A percentile compares a stretch with the other conserved stretches of the same genome.
These are phyloP conservation scores for Ectemnius cavifrons DNA, from an alignment of 2,888 invertebrate genomes.

Conservation along the genomic window DNA sequence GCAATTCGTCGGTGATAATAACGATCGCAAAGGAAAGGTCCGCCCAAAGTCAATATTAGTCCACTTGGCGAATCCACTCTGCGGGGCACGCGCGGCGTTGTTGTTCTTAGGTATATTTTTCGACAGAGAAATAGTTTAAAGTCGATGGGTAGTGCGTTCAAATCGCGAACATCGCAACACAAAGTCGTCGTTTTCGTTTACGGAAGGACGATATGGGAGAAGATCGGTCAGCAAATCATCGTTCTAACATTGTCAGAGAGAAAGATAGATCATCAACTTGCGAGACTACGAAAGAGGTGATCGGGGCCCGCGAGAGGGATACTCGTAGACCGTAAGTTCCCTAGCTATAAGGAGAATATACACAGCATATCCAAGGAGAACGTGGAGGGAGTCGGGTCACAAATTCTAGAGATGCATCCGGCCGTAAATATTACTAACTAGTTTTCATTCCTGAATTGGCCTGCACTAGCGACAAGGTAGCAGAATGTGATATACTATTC, in stretches of 20 bases:
- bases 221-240: constrained; percentile 33
- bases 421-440: constrained; percentile 56
- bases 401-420: constrained; percentile 59
- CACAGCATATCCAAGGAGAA: constrained; percentile 54
- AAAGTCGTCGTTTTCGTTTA: background rate
- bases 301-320: constrained; percentile 36
- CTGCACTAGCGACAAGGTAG: constrained; percentile 28
- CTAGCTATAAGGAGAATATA: constrained; percentile 52
- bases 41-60: constrained; percentile 25
- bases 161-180: constrained; percentile 9
- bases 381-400: constrained; percentile 46
- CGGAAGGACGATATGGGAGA: constrained; percentile 1
- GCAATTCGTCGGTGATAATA: too few relatives aligned
- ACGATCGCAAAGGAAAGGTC: background rate
- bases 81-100: constrained; percentile 8
- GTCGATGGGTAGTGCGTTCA: background rate
- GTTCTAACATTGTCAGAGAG: constrained; percentile 44
- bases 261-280: constrained; percentile 38
- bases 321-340: constrained; percentile 58
- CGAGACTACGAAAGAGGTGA: constrained; percentile 21
- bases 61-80: background rate
- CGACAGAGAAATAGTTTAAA: constrained; percentile 12
- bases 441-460: constrained; percentile 44
- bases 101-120: constrained; percentile 18
- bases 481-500: constrained; percentile 12